Conservation (phyloP, 2,888 invertebrate species). For the Malacosoma neustria region DNA sequence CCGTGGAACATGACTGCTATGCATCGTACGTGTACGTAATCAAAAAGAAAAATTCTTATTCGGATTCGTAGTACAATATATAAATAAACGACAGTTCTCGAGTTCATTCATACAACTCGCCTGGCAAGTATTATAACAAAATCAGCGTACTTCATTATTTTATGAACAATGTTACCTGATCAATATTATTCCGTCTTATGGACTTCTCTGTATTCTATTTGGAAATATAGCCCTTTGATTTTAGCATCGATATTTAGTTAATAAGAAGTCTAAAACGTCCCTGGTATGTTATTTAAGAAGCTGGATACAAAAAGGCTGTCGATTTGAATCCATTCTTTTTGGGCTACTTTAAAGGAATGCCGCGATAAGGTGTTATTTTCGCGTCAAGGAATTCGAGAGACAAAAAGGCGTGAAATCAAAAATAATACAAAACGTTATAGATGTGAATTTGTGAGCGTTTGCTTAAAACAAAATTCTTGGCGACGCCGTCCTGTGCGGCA, state of each 20-base stretch:
- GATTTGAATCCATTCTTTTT: slow-evolving; percentile 53
- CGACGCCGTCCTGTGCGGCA: slow-evolving; percentile 75
- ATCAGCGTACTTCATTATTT: too few relatives aligned
- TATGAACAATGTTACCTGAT: too few relatives aligned
- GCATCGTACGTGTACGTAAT: too few relatives aligned
- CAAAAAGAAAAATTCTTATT: too few relatives aligned
- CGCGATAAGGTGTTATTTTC: slow-evolving; percentile 72
- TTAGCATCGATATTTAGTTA: slow-evolving; percentile 36
- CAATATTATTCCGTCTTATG: too few relatives aligned
- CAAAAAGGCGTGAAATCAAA: slow-evolving; percentile 74
- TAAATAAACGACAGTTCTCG: too few relatives aligned
- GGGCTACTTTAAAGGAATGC: slow-evolving; percentile 66
- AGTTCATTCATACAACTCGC: too few relatives aligned
- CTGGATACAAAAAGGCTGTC: slow-evolving; percentile 50
- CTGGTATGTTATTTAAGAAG: slow-evolving; percentile 56
- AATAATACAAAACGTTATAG: slow-evolving; percentile 70
- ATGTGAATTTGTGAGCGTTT: slow-evolving; percentile 74
- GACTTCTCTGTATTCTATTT: too few relatives aligned
- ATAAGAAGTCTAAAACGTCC: slow-evolving; percentile 39
- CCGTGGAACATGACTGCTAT: slow-evolving; percentile 12
- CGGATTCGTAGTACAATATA: too few relatives aligned
- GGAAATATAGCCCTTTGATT: too few relatives aligned
- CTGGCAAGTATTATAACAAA: too few relatives aligned
- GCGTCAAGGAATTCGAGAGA: slow-evolving; percentile 65
- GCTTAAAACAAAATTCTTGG: slow-evolving; percentile 71